phyloP scores from a whole-genome alignment of 2,888 invertebrate genomes.

The Orgyia antiqua region DNA sequence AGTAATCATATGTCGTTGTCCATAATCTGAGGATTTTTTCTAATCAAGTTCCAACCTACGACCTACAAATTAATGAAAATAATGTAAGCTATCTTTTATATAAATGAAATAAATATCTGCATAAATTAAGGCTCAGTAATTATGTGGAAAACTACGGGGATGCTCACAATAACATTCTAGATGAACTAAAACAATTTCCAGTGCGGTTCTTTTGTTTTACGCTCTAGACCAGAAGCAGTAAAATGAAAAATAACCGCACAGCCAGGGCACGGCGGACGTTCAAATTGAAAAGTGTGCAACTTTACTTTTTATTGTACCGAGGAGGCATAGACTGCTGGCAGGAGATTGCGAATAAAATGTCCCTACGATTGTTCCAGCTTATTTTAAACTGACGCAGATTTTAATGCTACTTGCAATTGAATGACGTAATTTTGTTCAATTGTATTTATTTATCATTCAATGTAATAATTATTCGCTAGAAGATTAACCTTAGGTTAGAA shows the following conservation, averaged over 20 bases:
- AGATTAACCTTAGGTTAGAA: too few species aligned
- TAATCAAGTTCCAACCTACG: too few species aligned
- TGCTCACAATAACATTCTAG: conserved; percentile 14
- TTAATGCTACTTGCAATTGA: too few species aligned
- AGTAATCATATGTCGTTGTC: too few species aligned
- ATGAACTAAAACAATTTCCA: conserved; percentile 47
- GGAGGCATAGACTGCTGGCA: conserved; percentile 34
- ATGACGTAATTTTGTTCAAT: too few species aligned
- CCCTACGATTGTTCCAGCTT: conserved; percentile 23
- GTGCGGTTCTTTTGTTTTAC: conserved; percentile 62
- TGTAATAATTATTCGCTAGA: too few species aligned
- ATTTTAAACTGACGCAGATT: conserved; percentile 21
- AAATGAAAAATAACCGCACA: conserved; percentile 60
- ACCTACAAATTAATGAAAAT: too few species aligned
- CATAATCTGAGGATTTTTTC: too few species aligned
- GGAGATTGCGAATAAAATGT: conserved; percentile 48
- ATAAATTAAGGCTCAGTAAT: conserved; percentile 17
- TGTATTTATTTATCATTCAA: too few species aligned
- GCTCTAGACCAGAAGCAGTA: conserved; percentile 41
- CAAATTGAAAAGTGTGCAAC: conserved; percentile 63
- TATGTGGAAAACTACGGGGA: conserved; percentile 18
- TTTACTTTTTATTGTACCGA: conserved; percentile 52
- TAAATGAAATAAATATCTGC: too few species aligned
- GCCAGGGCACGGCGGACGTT: conserved; percentile 40
- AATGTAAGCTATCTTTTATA: too few species aligned